Percentiles rank a stretch among this genome's conserved stretches.
These are phyloP conservation scores for Drosophila quinaria DNA, from an alignment of 2,888 invertebrate genomes.

Conservation along the genomic window DNA sequence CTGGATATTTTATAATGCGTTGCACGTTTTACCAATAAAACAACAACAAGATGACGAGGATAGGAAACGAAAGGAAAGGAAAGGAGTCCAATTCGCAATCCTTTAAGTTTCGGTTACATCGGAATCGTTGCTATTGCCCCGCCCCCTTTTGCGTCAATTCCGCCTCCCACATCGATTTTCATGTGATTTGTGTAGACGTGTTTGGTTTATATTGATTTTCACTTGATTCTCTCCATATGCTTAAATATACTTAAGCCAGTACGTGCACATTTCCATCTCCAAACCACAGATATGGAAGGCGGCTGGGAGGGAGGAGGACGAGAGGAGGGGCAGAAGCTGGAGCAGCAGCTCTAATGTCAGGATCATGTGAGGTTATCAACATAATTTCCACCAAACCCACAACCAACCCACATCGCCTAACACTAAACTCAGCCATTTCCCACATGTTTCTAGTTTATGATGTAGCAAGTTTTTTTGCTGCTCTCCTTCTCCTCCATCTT, in stretches of 20 bases:
- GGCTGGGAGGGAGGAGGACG: neutral
- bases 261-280: constrained; percentile 77
- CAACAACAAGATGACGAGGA: constrained; percentile 45
- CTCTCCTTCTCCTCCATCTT: neutral
- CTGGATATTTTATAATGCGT: constrained; percentile 55
- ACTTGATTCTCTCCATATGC: constrained; percentile 81
- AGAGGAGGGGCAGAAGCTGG: constrained; percentile 32
- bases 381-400: constrained; percentile 67
- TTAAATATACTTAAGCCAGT: constrained; percentile 80
- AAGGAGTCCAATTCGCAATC: constrained; percentile 50
- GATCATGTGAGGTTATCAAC: constrained; percentile 80
- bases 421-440: constrained; percentile 39
- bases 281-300: constrained; percentile 20
- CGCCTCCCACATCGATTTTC: constrained; percentile 73
- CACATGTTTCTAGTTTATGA: constrained; percentile 77
- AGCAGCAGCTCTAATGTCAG: constrained; percentile 75
- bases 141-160: too few relatives aligned
- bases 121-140: constrained; percentile 32
- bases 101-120: constrained; percentile 66
- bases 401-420: constrained; percentile 41
- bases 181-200: constrained; percentile 81
- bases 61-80: constrained; percentile 15
- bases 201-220: constrained; percentile 82
- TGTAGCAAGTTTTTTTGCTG: constrained; percentile 68
- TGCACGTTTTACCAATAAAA: constrained; percentile 75